These are phyloP conservation scores for Netelia virgata DNA, from an alignment of 2,888 invertebrate species.

Conservation along the genomic window DNA sequence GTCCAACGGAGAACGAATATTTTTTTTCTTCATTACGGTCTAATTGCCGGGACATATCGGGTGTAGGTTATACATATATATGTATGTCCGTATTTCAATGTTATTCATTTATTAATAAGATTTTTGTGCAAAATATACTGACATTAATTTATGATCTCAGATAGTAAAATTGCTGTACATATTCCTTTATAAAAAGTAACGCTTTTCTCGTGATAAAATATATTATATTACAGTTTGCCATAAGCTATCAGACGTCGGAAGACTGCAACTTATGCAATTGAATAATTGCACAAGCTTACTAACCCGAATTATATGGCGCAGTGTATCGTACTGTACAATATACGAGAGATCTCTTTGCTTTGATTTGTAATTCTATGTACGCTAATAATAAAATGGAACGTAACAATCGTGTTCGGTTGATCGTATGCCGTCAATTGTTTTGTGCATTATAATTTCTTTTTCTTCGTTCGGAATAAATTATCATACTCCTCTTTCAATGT, in stretches of 20 bases:
- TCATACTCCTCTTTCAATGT: neutral
- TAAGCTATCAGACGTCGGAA: slow-evolving; percentile 70
- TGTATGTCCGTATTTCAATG: slow-evolving; percentile 76
- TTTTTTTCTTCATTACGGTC: neutral
- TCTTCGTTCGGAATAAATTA: neutral
- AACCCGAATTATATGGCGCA: slow-evolving; percentile 43
- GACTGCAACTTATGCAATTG: slow-evolving; percentile 66
- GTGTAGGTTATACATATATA: neutral
- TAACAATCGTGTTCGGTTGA: slow-evolving; percentile 23
- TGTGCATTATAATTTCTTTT: slow-evolving; percentile 9
- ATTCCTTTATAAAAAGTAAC: slow-evolving; percentile 72
- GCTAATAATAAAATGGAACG: slow-evolving; percentile 37
- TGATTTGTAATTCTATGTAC: slow-evolving; percentile 35
- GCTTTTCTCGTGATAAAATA: slow-evolving; percentile 76
- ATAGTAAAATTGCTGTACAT: slow-evolving; percentile 78
- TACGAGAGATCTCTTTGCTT: slow-evolving; percentile 20
- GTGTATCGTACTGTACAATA: slow-evolving; percentile 35
- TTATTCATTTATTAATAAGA: slow-evolving; percentile 72
- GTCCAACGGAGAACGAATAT: neutral
- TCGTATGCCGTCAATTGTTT: slow-evolving; percentile 28
- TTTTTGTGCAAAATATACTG: slow-evolving; percentile 81
- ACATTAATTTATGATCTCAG: slow-evolving; percentile 79
- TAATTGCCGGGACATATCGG: neutral
- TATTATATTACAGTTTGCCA: slow-evolving; percentile 65
- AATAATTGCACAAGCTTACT: slow-evolving; percentile 5